Evolutionary conservation across 2,797 vertebrate genomes (phyloP).

Genomic region (Ptychobarbus kaznakovi): DNA sequence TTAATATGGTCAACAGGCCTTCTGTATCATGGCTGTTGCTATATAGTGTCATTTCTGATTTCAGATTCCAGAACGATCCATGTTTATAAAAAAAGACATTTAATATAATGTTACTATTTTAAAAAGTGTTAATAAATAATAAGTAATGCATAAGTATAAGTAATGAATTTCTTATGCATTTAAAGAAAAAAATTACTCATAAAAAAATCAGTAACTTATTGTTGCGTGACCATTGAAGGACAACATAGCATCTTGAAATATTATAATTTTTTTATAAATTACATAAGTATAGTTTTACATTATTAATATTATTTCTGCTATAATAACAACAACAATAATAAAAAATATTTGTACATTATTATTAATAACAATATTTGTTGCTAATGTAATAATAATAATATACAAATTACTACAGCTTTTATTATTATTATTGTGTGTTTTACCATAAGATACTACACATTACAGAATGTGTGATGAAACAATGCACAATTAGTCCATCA

Average conservation of each 20-base stretch:
- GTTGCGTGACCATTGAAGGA: not conserved
- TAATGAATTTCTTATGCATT: not conserved
- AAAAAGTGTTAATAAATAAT: not conserved
- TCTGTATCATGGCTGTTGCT: slow-evolving; percentile 4
- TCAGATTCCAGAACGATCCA: not conserved
- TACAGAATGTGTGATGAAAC: slow-evolving; percentile 7
- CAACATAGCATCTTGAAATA: not conserved
- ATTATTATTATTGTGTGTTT: slow-evolving; percentile 20
- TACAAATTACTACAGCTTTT: not conserved
- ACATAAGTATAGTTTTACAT: not conserved
- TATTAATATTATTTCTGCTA: not conserved
- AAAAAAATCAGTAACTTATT: not conserved
- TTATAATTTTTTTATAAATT: not conserved
- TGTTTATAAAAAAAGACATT: not conserved
- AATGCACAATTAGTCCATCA: slow-evolving; percentile 47
- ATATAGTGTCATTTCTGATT: not conserved
- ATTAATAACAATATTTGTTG: not conserved
- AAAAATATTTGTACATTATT: not conserved
- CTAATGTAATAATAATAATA: not conserved
- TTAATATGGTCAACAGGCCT: not conserved
- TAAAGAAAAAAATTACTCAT: not conserved
- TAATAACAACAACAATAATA: not conserved
- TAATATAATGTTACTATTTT: not conserved
- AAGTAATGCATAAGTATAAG: not conserved
- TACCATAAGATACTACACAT: not conserved